Percentiles rank a stretch among this genome's conserved stretches.
Evolutionary conservation across 2,888 invertebrate species (phyloP).

Genomic region (Drosophila lutescens): DNA sequence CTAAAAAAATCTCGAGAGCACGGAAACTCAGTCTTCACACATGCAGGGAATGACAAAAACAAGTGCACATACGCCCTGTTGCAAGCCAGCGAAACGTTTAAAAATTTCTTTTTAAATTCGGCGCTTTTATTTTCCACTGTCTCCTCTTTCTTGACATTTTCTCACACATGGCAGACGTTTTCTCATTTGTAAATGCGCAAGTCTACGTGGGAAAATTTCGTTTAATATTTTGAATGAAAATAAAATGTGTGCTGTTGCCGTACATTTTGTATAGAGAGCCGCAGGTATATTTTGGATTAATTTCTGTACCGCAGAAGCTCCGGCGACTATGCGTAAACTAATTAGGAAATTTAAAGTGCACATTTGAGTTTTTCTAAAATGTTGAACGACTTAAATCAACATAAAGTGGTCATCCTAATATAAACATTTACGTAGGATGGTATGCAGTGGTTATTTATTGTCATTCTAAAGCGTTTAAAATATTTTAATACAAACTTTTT

Average conservation of each 20-base stretch:
- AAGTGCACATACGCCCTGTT: slow-evolving; percentile 54
- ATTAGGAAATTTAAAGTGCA: background rate
- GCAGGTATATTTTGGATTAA: background rate
- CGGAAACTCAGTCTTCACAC: slow-evolving; percentile 29
- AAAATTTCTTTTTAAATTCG: slow-evolving; percentile 48
- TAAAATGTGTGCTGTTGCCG: slow-evolving; percentile 13
- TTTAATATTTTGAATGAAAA: slow-evolving; percentile 55
- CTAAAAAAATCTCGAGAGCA: slow-evolving; percentile 28
- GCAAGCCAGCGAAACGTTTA: slow-evolving; percentile 49
- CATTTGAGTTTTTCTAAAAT: too few relatives aligned
- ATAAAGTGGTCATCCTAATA: too few relatives aligned
- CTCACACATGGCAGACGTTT: slow-evolving; percentile 47
- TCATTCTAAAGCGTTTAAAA: background rate
- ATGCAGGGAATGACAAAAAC: slow-evolving; percentile 17
- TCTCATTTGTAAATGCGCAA: slow-evolving; percentile 37
- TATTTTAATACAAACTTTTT: background rate
- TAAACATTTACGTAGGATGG: too few relatives aligned
- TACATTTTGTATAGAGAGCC: background rate
- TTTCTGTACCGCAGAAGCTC: background rate
- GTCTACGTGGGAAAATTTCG: slow-evolving; percentile 23
- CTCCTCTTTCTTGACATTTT: slow-evolving; percentile 1
- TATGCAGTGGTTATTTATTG: background rate
- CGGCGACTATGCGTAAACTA: background rate
- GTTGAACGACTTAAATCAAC: too few relatives aligned
- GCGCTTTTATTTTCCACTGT: slow-evolving; percentile 37